Evolutionary conservation across 2,113 vertebrate species (phyloP).

Genomic region (Epinephelus lanceolatus): DNA sequence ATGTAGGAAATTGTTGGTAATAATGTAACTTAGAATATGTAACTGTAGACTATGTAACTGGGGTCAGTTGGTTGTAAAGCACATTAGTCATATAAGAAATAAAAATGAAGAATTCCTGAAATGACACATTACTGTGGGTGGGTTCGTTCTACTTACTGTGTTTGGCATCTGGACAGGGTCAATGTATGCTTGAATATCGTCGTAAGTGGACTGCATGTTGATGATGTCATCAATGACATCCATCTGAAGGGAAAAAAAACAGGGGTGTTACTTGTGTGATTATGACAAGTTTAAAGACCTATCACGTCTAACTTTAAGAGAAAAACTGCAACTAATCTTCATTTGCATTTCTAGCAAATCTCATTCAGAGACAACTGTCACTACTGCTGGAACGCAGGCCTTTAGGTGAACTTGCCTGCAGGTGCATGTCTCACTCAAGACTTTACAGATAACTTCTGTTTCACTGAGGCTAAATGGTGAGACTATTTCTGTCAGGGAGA

Average conservation of each 20-base stretch:
- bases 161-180: constrained; percentile 95
- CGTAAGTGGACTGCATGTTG: constrained; percentile 91
- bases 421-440: constrained; percentile 22
- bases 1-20: neutral
- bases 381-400: neutral
- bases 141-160: constrained; percentile 86
- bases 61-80: neutral
- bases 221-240: constrained; percentile 98
- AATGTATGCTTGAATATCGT: constrained; percentile 91
- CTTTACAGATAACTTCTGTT: constrained; percentile 4
- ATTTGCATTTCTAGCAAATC: neutral
- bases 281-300: neutral
- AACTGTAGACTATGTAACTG: neutral
- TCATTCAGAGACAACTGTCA: neutral
- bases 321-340: neutral
- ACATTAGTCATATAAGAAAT: neutral
- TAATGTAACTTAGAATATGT: neutral
- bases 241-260: constrained; percentile 84
- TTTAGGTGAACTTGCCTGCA: constrained; percentile 4
- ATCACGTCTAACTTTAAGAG: neutral
- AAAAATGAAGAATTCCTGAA: neutral
- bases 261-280: neutral
- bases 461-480: neutral
- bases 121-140: neutral
- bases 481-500: constrained; percentile 20